phyloP scores from a whole-genome alignment of 2,888 invertebrate genomes.

The Nemurella pictetii region DNA sequence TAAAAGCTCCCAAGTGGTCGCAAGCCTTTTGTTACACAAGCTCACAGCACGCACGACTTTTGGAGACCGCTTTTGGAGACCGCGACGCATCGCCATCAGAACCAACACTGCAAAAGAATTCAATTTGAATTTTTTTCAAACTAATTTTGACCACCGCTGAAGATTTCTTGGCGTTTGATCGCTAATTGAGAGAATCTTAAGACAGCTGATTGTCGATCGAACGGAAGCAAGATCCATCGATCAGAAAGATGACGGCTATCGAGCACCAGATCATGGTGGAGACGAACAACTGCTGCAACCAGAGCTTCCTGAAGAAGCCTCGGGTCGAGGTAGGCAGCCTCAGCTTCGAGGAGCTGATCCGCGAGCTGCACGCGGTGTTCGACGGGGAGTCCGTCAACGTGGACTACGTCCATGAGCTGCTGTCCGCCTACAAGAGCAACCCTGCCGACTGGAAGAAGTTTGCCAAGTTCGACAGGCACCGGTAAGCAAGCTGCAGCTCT shows the following conservation, averaged over 20 bases:
- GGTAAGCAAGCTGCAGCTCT: constrained; percentile 65
- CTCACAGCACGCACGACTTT: not conserved
- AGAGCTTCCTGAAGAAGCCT: constrained; percentile 12
- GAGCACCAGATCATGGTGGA: constrained; percentile 28
- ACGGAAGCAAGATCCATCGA: too few relatives aligned
- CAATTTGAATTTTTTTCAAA: too few relatives aligned
- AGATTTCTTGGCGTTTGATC: too few relatives aligned
- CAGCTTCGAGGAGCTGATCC: constrained; percentile 64
- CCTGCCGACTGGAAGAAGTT: constrained; percentile 90
- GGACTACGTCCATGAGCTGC: constrained; percentile 83
- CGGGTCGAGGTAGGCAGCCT: not conserved
- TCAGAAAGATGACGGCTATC: constrained; percentile 25
- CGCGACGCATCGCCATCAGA: too few relatives aligned
- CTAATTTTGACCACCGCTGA: too few relatives aligned
- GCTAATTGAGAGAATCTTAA: too few relatives aligned
- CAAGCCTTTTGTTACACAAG: not conserved
- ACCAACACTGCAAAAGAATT: too few relatives aligned
- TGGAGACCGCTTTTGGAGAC: too few relatives aligned
- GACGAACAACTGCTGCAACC: not conserved
- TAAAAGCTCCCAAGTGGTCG: not conserved
- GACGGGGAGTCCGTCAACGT: constrained; percentile 81
- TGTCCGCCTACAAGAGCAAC: constrained; percentile 81
- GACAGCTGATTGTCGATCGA: too few relatives aligned
- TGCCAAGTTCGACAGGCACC: constrained; percentile 90
- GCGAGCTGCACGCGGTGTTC: constrained; percentile 76